Percentiles rank a stretch among this genome's conserved stretches.
Evolutionary conservation across 2,797 vertebrate genomes (phyloP).

Genomic region (Oreortyx pictus): DNA sequence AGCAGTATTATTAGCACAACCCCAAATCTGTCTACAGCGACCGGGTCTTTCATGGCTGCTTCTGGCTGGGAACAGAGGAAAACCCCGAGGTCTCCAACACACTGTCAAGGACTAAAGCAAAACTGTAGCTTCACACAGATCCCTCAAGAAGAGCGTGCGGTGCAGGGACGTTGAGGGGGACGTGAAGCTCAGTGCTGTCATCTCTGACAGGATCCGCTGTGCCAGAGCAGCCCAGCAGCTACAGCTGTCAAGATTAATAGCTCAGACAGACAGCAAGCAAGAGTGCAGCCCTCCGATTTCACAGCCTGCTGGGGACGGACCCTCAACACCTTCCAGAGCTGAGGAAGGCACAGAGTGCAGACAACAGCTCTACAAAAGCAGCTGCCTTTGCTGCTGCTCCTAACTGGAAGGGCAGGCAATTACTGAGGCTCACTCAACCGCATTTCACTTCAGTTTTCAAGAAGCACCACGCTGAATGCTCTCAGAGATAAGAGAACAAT

Average conservation of each 20-base stretch:
- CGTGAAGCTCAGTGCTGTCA: background rate
- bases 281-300: background rate
- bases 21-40: background rate
- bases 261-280: background rate
- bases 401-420: background rate
- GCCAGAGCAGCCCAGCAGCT: background rate
- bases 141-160: background rate
- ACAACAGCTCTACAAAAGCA: background rate
- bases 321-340: background rate
- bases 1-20: background rate
- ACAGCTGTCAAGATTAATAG: background rate
- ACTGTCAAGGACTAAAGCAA: background rate
- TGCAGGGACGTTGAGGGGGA: background rate
- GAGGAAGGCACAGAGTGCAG: background rate
- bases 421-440: background rate
- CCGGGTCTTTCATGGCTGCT: background rate
- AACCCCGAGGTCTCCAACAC: background rate
- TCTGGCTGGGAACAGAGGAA: background rate
- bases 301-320: background rate
- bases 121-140: background rate
- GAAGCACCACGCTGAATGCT: background rate
- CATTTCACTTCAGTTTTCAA: background rate
- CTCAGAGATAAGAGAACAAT: background rate
- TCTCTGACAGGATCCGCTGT: background rate
- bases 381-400: background rate